Conservation (phyloP, 2,113 vertebrate genomes). For the Salvator merianae region DNA sequence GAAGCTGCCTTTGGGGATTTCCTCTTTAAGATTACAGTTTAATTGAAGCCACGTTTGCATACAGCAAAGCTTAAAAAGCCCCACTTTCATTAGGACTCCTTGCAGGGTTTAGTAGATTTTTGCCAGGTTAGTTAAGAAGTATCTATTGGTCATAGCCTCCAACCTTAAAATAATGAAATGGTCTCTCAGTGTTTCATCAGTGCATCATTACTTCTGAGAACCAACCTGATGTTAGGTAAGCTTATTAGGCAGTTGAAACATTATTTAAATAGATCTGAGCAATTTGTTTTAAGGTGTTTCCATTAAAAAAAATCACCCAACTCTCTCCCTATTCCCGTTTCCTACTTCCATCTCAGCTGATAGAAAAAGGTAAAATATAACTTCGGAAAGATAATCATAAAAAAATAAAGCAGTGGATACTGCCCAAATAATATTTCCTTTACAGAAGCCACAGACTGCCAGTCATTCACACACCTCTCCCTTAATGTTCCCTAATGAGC, state of each 20-base stretch:
- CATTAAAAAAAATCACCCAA: conserved; percentile 5
- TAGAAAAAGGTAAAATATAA: conserved; percentile 38
- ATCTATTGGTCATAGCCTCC: conserved; percentile 46
- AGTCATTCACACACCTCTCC: conserved; percentile 44
- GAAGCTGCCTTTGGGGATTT: conserved; percentile 68
- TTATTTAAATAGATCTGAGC: conserved; percentile 23
- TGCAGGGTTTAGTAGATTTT: conserved; percentile 37
- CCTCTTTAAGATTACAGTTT: conserved; percentile 70
- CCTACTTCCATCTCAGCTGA: conserved; percentile 19
- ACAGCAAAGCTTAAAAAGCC: conserved; percentile 50
- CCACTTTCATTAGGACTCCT: conserved; percentile 38
- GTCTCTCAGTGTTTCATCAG: conserved; percentile 62
- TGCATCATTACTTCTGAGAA: conserved; percentile 43
- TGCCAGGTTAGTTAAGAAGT: conserved; percentile 49
- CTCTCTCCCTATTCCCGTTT: neutral
- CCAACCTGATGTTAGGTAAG: conserved; percentile 15
- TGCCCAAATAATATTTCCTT: conserved; percentile 44
- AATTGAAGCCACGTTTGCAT: conserved; percentile 67
- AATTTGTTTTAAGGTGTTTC: conserved; percentile 49
- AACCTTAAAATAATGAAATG: conserved; percentile 63
- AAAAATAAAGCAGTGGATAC: conserved; percentile 10
- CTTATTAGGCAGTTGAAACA: conserved; percentile 18
- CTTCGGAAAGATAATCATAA: conserved; percentile 1
- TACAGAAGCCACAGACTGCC: conserved; percentile 30
- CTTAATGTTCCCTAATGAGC: conserved; percentile 46